Evolutionary conservation across 2,797 vertebrate genomes (phyloP).

Genomic region (Rallus crepitans): DNA sequence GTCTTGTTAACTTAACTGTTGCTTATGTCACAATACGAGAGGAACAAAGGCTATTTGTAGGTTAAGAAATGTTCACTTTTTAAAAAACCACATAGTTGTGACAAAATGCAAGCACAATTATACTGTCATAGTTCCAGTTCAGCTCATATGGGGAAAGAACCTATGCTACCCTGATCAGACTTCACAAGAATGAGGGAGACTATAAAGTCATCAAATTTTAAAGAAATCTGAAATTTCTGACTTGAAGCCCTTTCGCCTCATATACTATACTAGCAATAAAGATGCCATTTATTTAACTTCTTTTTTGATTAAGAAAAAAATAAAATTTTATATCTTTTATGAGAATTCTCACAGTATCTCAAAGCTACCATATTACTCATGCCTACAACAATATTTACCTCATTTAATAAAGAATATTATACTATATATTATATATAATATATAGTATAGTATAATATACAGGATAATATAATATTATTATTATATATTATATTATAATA

Average conservation of each 20-base stretch:
- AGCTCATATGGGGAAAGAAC: not conserved
- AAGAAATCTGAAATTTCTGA: not conserved
- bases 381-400: not conserved
- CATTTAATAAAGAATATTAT: not conserved
- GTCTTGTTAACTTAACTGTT: not conserved
- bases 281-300: not conserved
- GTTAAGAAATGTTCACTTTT: not conserved
- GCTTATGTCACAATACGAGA: not conserved
- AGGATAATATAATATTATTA: too few species aligned
- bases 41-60: not conserved
- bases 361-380: not conserved
- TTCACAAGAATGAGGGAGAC: not conserved
- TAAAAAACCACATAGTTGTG: not conserved
- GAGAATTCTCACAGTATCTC: not conserved
- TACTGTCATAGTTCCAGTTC: not conserved
- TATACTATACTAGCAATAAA: not conserved
- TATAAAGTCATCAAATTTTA: not conserved
- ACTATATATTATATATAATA: too few species aligned
- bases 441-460: too few species aligned
- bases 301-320: not conserved
- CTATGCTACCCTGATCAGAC: not conserved
- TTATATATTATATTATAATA: not conserved
- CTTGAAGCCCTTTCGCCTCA: not conserved
- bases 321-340: not conserved
- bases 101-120: not conserved